These are phyloP conservation scores for Zaprionus nigranus DNA, from an alignment of 1,140 invertebrate genomes.

Conservation along the genomic window DNA sequence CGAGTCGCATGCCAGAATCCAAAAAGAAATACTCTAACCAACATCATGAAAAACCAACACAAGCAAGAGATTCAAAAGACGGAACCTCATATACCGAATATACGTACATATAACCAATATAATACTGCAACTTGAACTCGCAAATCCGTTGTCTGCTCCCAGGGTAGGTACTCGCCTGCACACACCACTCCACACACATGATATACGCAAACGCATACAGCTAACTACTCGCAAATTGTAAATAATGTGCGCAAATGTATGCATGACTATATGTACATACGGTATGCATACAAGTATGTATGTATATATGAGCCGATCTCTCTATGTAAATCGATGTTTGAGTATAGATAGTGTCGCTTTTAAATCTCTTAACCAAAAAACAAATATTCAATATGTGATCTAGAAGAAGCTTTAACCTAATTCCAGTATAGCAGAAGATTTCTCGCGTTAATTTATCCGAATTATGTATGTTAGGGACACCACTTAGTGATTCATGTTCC, in stretches of 20 bases:
- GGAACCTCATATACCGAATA: slow-evolving; percentile 16
- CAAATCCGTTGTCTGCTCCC: slow-evolving; percentile 43
- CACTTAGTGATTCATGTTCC: not conserved
- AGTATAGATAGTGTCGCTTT: not conserved
- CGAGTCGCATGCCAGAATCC: slow-evolving; percentile 17
- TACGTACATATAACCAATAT: not conserved
- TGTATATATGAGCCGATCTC: slow-evolving; percentile 19
- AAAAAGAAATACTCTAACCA: slow-evolving; percentile 23
- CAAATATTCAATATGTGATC: not conserved
- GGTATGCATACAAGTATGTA: slow-evolving; percentile 7
- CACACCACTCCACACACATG: slow-evolving; percentile 24
- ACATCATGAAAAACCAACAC: slow-evolving; percentile 10
- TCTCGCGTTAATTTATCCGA: not conserved
- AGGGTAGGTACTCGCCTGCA: slow-evolving; percentile 50
- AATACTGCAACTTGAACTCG: not conserved
- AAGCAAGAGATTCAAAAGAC: slow-evolving; percentile 26
- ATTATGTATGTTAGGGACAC: not conserved
- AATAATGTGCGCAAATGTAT: slow-evolving; percentile 43
- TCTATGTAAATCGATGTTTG: not conserved
- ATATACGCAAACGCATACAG: slow-evolving; percentile 26
- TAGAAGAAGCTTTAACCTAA: not conserved
- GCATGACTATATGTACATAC: slow-evolving; percentile 6
- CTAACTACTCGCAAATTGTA: slow-evolving; percentile 44
- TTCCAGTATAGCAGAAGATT: too few species aligned
- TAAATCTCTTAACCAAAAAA: not conserved